Conservation (phyloP, 2,888 invertebrate genomes). For the Hypomecis punctinalis region DNA sequence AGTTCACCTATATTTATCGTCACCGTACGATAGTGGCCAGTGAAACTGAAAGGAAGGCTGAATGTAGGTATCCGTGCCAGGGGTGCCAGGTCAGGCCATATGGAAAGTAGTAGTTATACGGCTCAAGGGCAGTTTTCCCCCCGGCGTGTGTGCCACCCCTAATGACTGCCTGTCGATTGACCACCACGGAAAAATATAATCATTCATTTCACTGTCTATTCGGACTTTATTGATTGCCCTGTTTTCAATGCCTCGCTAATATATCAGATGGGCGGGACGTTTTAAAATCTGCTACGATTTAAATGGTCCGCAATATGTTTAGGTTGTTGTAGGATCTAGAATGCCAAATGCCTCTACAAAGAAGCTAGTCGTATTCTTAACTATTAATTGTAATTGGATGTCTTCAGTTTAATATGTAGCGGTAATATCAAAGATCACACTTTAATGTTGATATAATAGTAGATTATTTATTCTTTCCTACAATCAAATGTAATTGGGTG, state of each 20-base stretch:
- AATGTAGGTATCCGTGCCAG: slow-evolving; percentile 49
- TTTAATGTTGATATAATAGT: too few relatives aligned
- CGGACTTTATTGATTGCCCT: slow-evolving; percentile 62
- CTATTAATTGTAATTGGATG: too few relatives aligned
- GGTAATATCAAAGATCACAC: too few relatives aligned
- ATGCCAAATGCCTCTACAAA: too few relatives aligned
- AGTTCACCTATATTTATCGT: slow-evolving; percentile 28
- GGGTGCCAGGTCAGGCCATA: slow-evolving; percentile 33
- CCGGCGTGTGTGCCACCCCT: slow-evolving; percentile 31
- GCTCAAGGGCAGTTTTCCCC: slow-evolving; percentile 49
- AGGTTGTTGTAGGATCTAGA: too few relatives aligned
- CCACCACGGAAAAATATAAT: slow-evolving; percentile 30
- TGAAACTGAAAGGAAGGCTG: slow-evolving; percentile 38
- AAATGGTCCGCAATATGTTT: too few relatives aligned
- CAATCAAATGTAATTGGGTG: too few relatives aligned
- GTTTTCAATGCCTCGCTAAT: slow-evolving; percentile 47
- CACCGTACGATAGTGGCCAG: slow-evolving; percentile 37
- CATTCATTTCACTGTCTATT: slow-evolving; percentile 43
- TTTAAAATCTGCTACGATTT: slow-evolving; percentile 2
- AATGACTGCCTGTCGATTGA: slow-evolving; percentile 26
- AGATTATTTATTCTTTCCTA: too few relatives aligned
- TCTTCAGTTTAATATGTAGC: too few relatives aligned
- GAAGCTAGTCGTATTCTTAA: too few relatives aligned
- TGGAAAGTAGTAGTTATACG: slow-evolving; percentile 34
- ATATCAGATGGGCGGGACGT: background rate